Conservation (phyloP, 2,797 vertebrate genomes). For the Melanotaenia trifasciata region DNA sequence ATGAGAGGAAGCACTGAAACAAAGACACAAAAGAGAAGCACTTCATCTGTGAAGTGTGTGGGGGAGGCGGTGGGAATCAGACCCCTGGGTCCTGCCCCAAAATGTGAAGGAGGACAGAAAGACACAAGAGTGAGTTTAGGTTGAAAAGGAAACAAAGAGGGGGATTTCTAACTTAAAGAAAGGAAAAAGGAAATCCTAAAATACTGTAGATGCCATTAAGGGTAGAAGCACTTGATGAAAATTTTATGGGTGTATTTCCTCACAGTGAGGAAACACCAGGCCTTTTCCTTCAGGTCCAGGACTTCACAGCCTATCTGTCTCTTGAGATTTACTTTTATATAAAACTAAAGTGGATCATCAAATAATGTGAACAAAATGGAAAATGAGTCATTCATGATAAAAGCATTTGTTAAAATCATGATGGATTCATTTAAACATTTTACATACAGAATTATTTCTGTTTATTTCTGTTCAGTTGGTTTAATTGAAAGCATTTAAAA, state of each 20-base stretch:
- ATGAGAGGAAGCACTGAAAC: conserved; percentile 13
- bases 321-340: background rate
- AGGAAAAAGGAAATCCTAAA: background rate
- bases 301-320: background rate
- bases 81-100: conserved; percentile 13
- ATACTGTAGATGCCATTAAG: background rate
- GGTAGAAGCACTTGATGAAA: background rate
- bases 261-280: background rate
- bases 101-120: conserved; percentile 10
- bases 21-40: conserved; percentile 29
- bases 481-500: too few species aligned
- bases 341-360: background rate
- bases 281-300: background rate
- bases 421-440: too few species aligned
- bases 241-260: conserved; percentile 3
- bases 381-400: background rate
- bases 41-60: conserved; percentile 21
- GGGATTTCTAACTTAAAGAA: background rate
- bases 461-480: too few species aligned
- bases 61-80: background rate
- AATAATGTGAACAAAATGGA: background rate
- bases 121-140: background rate
- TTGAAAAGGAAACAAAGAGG: conserved; percentile 5
- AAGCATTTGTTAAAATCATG: too few species aligned
- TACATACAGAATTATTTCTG: too few species aligned